These are phyloP conservation scores for Pitangus sulphuratus DNA, from an alignment of 2,797 vertebrate species.

Conservation along the genomic window DNA sequence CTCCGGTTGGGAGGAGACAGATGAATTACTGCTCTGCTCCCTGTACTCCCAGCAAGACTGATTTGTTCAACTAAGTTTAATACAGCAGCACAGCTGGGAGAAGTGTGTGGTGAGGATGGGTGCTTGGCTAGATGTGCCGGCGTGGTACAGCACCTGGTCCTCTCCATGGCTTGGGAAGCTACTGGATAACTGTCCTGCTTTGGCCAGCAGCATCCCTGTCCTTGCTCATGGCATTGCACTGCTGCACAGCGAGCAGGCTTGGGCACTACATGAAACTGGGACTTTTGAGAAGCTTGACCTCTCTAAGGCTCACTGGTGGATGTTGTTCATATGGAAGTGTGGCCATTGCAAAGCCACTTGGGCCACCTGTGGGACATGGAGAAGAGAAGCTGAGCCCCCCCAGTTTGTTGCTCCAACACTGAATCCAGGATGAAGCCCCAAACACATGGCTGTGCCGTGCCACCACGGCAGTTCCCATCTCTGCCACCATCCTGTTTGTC, in stretches of 20 bases:
- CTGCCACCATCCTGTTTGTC: not conserved
- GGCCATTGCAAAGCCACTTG: not conserved
- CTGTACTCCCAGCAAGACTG: not conserved
- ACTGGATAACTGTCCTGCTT: not conserved
- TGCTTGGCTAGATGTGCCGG: not conserved
- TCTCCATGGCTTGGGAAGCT: not conserved
- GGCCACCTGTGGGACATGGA: not conserved
- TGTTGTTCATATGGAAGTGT: not conserved
- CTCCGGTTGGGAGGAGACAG: not conserved
- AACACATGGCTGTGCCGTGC: not conserved
- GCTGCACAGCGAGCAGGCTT: not conserved
- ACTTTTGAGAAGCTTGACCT: not conserved
- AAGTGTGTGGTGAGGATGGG: not conserved
- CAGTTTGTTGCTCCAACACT: not conserved
- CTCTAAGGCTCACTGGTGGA: not conserved
- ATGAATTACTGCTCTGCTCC: conserved; percentile 11
- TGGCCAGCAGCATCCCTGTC: not conserved
- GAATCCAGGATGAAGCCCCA: not conserved
- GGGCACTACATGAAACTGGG: rapidly evolving
- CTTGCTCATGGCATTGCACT: rapidly evolving
- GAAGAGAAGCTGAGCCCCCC: not conserved
- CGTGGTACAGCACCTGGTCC: not conserved
- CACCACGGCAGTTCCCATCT: rapidly evolving
- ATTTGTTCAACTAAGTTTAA: conserved; percentile 4
- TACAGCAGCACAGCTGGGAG: rapidly evolving